Evolutionary conservation across 2,797 vertebrate genomes (phyloP), one percentile per base, ranked within the genome.

Genomic region (Apodemus agrarius): DNA sequence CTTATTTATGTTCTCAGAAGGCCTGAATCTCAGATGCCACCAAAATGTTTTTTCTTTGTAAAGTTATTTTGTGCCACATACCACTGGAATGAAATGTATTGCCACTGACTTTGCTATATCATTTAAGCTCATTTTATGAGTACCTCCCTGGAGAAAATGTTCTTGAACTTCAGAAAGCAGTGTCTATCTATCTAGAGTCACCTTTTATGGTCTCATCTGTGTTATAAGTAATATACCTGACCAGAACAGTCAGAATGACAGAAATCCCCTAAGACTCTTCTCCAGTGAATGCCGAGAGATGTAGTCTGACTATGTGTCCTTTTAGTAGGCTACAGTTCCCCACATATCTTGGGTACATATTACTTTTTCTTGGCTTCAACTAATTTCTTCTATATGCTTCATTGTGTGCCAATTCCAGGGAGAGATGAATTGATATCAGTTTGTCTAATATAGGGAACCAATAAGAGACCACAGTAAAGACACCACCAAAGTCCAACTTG

Each of bases 311-410:
- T 21, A 19, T 22, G 4, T 24, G 80, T 40, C 34, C 7, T 87
- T 75, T 86, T 21, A 6, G 29, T 24, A 57, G 54, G 29, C 1
- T 86, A 43, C 16, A 24, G 74, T n/a, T 59, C 12, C 43, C 1
- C 0, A n/a, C 19, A 21, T 61, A 69, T 57, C 37, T 46, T 92
- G 40, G 7, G 8, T 34, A 6, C 61, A 61, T 61, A 61, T 79
- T n/a, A n/a, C 49, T 94, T 88, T 24, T 24, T 92, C 57, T 46
- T 79, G 37, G 31, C 52, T 75, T 87, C 69, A 31, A 11, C 49
- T 61, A 13, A 84, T 90, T 90, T 94, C 24, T 96, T 52, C 67
- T 24, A 6, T 65, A 92, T 37, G 43, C 46, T 49, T 95, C 97
- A 93, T 29, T 69, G 29, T 21, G 59, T 63, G 17, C 11, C 82